Evolutionary conservation across 2,113 vertebrate species (phyloP).

Genomic region (Podiceps cristatus): DNA sequence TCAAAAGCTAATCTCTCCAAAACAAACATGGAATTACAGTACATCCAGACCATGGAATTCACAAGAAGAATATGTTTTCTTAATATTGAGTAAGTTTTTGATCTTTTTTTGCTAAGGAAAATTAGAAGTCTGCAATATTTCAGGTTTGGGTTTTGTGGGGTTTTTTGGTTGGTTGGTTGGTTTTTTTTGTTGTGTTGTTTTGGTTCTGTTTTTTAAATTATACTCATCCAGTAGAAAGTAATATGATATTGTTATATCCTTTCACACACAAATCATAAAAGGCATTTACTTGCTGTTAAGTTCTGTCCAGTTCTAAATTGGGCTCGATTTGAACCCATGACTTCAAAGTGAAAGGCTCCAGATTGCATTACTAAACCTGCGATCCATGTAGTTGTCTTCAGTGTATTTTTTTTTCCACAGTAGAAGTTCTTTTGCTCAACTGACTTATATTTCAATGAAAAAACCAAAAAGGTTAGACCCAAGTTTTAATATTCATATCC

Average conservation of each 20-base stretch:
- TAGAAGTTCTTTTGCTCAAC: not conserved
- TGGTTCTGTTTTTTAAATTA: not conserved
- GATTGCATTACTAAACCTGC: not conserved
- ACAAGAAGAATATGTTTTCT: not conserved
- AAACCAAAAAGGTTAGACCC: not conserved
- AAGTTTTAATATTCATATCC: not conserved
- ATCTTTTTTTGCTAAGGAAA: not conserved
- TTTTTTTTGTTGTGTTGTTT: no score
- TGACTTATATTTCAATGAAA: not conserved
- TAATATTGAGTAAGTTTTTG: not conserved
- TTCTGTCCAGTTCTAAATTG: not conserved
- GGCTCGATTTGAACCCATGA: not conserved
- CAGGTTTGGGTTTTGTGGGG: accelerated
- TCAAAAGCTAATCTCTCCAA: not conserved
- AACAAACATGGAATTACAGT: not conserved
- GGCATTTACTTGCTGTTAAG: not conserved
- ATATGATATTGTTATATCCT: not conserved
- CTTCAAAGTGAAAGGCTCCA: not conserved
- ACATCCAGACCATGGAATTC: not conserved
- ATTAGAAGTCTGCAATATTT: not conserved
- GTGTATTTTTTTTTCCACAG: not conserved
- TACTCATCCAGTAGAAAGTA: not conserved
- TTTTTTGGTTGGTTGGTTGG: not conserved
- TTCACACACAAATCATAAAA: not conserved
- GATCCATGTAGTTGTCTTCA: not conserved